phyloP scores from a whole-genome alignment of 2,888 invertebrate species.

The Panzeria rudis region DNA sequence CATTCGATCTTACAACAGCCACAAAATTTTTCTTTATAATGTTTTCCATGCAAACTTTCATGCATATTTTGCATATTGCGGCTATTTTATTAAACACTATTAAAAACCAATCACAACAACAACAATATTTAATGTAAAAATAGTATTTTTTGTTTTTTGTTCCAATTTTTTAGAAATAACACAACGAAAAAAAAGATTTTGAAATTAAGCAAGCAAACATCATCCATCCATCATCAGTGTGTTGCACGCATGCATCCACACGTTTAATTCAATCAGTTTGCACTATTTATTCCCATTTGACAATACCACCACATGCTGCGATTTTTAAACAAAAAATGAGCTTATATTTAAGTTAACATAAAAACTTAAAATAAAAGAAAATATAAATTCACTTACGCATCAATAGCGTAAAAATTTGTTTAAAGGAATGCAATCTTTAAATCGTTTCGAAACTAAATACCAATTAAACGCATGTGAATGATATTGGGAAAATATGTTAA shows the following conservation, averaged over 20 bases:
- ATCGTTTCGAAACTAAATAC: background rate
- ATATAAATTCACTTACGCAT: slow-evolving; percentile 47
- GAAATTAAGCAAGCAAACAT: slow-evolving; percentile 19
- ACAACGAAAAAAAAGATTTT: slow-evolving; percentile 1
- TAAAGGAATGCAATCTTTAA: slow-evolving; percentile 43
- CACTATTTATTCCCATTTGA: slow-evolving; percentile 49
- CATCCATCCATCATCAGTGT: slow-evolving; percentile 22
- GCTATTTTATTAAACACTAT: background rate
- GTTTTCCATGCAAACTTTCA: background rate
- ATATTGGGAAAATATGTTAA: too few relatives aligned
- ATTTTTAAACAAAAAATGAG: slow-evolving; percentile 56
- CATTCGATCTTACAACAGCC: too few relatives aligned
- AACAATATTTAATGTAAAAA: slow-evolving; percentile 20
- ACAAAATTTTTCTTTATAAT: background rate
- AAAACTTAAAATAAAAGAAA: slow-evolving; percentile 15
- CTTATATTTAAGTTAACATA: slow-evolving; percentile 38
- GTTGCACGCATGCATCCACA: slow-evolving; percentile 52
- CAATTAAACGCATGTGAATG: too few relatives aligned
- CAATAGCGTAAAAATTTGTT: background rate
- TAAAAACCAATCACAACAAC: background rate
- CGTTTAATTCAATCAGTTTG: slow-evolving; percentile 34
- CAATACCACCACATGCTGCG: slow-evolving; percentile 62
- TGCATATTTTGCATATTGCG: background rate
- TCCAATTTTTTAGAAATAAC: slow-evolving; percentile 7
- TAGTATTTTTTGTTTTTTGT: slow-evolving; percentile 13